Conservation (phyloP, 2,113 vertebrate genomes). For the Dolichotis patagonum region DNA sequence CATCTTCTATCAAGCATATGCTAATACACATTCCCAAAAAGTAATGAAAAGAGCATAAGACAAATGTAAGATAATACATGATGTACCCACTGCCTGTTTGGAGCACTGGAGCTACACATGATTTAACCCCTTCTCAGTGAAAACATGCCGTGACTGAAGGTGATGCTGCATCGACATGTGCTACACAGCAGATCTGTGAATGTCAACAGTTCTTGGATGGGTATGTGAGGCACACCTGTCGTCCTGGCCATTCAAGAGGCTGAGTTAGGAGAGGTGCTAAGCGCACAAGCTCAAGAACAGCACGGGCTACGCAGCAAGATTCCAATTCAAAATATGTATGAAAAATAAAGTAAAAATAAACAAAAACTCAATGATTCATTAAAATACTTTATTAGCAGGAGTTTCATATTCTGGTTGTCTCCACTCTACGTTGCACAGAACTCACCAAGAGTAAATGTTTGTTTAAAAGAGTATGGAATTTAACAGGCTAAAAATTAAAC, state of each 20-base stretch:
- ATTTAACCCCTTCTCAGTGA: constrained; percentile 25
- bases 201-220: not conserved
- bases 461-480: constrained; percentile 27
- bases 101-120: not conserved
- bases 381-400: constrained; percentile 1
- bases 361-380: not conserved
- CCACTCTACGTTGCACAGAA: not conserved
- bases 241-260: not conserved
- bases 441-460: not conserved
- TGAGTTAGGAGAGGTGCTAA: not conserved
- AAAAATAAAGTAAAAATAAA: not conserved
- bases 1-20: not conserved
- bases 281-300: not conserved
- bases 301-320: not conserved
- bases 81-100: not conserved
- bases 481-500: constrained; percentile 25
- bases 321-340: not conserved
- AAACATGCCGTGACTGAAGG: not conserved
- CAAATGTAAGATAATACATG: not conserved
- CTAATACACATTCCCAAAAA: not conserved
- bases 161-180: not conserved
- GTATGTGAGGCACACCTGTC: not conserved
- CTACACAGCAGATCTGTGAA: not conserved
- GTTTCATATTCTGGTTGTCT: not conserved
- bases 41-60: not conserved